phyloP scores from a whole-genome alignment of 1,140 invertebrate species.

The Diorhabda elongata region DNA sequence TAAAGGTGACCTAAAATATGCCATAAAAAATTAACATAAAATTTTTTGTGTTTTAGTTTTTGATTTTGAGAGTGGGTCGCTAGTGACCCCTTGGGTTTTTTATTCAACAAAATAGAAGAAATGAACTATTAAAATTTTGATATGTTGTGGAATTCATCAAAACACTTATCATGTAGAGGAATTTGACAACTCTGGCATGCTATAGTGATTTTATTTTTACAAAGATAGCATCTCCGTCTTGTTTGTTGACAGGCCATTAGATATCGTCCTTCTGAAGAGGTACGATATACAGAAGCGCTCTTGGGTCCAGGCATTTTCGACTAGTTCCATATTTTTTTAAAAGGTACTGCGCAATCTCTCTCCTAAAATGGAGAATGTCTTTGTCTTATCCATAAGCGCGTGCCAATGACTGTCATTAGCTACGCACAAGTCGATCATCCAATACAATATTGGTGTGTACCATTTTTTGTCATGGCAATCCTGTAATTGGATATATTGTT shows the following conservation, averaged over 20 bases:
- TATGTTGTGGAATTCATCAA: no score
- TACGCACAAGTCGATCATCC: constrained; percentile 1
- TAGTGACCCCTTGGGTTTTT: no score
- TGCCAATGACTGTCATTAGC: constrained; percentile 1
- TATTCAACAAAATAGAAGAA: no score
- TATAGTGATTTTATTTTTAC: no score
- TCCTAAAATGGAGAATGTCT: constrained; percentile 2
- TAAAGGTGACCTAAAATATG: no score
- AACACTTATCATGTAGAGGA: no score
- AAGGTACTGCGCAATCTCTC: background rate
- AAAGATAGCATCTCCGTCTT: background rate
- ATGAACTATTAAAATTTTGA: no score
- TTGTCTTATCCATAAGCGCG: background rate
- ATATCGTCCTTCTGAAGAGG: background rate
- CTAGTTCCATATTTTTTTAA: constrained; percentile 6
- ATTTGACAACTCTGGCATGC: no score
- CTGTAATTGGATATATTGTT: constrained; percentile 1
- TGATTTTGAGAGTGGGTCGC: no score
- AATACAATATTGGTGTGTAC: constrained; percentile 5
- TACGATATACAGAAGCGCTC: background rate
- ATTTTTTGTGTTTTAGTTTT: no score
- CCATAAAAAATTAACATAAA: no score
- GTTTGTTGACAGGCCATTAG: background rate
- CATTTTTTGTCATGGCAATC: constrained; percentile 2
- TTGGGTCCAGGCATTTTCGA: background rate